phyloP scores from a whole-genome alignment of 2,888 invertebrate genomes.

The Cephonodes hylas region DNA sequence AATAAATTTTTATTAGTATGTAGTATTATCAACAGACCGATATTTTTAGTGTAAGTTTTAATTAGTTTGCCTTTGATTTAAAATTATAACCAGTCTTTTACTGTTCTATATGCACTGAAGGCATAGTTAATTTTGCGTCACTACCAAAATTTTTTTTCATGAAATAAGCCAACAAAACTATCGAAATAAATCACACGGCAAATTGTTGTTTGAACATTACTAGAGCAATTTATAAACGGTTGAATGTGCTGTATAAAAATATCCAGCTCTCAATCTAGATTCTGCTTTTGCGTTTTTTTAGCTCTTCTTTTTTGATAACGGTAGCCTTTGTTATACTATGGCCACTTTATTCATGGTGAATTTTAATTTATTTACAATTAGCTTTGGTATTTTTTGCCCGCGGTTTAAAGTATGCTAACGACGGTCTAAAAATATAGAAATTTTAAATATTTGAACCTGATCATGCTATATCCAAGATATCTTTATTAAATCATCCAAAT shows the following conservation, averaged over 20 bases:
- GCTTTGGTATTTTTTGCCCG: neutral
- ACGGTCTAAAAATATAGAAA: no score
- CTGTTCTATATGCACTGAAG: no score
- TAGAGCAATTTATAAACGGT: neutral
- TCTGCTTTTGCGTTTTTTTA: neutral
- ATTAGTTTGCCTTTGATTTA: no score
- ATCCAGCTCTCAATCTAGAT: neutral
- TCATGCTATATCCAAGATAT: no score
- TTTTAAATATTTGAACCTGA: no score
- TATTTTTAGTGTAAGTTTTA: no score
- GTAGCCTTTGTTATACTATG: neutral
- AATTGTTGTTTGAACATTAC: neutral
- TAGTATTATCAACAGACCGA: no score
- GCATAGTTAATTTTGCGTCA: neutral
- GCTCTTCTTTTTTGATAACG: neutral
- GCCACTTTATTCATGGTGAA: neutral
- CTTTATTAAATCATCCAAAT: no score
- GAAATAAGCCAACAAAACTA: neutral
- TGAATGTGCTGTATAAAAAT: neutral
- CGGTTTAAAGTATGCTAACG: no score
- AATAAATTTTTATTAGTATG: no score
- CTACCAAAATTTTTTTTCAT: neutral
- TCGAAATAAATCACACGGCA: no score
- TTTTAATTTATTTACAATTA: neutral
- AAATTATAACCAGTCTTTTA: no score